These are phyloP conservation scores for Pseudotriccus pelzelni DNA, from an alignment of 2,797 vertebrate genomes.

Conservation along the genomic window DNA sequence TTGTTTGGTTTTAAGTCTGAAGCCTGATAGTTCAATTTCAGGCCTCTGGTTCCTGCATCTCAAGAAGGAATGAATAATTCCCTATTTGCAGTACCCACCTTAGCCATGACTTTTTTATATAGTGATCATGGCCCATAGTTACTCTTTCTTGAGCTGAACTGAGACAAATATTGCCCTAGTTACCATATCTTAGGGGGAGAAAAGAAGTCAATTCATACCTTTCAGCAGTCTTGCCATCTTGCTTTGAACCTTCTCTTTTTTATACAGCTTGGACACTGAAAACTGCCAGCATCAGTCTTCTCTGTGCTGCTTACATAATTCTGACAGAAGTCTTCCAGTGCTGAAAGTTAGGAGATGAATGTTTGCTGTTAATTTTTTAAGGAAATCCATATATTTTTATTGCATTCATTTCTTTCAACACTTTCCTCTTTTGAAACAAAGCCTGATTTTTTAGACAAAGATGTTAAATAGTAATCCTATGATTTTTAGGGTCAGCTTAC, in stretches of 20 bases:
- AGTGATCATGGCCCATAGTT: neutral
- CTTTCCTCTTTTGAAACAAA: neutral
- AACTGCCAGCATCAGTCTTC: neutral
- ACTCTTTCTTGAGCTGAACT: neutral
- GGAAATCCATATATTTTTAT: neutral
- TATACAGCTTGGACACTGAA: neutral
- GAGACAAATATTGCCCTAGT: neutral
- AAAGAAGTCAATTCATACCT: neutral
- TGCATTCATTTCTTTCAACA: neutral
- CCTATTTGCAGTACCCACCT: neutral
- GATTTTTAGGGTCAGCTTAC: neutral
- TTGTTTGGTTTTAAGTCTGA: neutral
- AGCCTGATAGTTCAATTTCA: neutral
- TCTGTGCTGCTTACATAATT: neutral
- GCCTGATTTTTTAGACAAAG: neutral
- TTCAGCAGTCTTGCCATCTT: neutral
- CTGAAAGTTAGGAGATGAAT: neutral
- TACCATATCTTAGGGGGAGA: neutral
- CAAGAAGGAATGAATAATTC: neutral
- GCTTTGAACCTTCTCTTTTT: constrained; percentile 11
- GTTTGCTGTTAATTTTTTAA: neutral
- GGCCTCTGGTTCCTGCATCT: neutral
- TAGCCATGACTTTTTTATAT: neutral
- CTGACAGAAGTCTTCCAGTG: neutral
- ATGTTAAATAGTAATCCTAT: neutral